phyloP scores from a whole-genome alignment of 2,888 invertebrate species.

The Tinea pellionella region DNA sequence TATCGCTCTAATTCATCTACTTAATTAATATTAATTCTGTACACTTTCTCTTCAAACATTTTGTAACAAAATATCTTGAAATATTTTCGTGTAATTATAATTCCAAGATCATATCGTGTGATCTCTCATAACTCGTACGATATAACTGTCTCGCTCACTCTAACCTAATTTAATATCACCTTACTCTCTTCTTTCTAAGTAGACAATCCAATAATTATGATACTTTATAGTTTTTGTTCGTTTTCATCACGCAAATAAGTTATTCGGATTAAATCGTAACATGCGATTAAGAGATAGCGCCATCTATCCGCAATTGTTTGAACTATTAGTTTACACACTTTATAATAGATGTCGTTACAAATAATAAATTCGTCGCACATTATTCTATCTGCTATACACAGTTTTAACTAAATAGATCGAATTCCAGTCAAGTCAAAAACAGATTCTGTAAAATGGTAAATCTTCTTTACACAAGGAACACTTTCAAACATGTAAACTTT shows the following conservation, averaged over 20 bases:
- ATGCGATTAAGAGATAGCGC: not conserved
- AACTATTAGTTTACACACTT: not conserved
- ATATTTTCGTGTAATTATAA: not conserved
- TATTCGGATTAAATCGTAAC: not conserved
- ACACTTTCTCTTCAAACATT: not conserved
- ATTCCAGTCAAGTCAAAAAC: too few relatives aligned
- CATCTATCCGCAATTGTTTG: not conserved
- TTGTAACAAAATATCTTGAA: not conserved
- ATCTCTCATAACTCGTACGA: not conserved
- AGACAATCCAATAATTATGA: not conserved
- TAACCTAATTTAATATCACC: not conserved
- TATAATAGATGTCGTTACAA: not conserved
- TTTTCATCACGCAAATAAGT: not conserved
- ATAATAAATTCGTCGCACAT: too few relatives aligned
- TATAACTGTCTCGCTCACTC: not conserved
- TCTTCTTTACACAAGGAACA: too few relatives aligned
- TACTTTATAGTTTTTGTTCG: not conserved
- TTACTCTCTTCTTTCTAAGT: not conserved
- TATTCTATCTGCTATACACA: too few relatives aligned
- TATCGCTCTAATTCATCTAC: slow-evolving; percentile 1
- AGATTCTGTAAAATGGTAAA: too few relatives aligned
- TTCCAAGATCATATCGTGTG: not conserved
- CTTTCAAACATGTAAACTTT: too few relatives aligned
- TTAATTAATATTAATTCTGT: not conserved
- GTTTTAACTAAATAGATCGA: too few relatives aligned